Evolutionary conservation across 2,797 vertebrate genomes (phyloP).

Genomic region (Anisognathus igniventris): DNA sequence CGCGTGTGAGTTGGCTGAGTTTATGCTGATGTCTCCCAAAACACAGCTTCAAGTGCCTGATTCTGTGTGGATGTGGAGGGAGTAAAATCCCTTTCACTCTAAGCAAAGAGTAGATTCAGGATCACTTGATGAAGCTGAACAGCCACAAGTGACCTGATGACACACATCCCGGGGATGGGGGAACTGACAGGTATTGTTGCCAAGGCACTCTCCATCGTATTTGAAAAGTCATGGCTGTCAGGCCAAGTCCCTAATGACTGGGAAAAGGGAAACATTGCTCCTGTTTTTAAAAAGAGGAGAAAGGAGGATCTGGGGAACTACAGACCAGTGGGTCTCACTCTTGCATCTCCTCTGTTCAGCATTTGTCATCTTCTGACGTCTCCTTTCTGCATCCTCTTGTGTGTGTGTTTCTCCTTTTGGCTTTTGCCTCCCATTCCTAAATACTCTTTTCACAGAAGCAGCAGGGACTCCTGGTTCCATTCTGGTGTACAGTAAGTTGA

Average conservation of each 20-base stretch:
- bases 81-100: background rate
- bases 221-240: background rate
- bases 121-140: background rate
- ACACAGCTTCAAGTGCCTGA: background rate
- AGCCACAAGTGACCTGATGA: background rate
- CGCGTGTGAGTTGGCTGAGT: background rate
- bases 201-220: background rate
- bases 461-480: background rate
- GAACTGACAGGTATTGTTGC: background rate
- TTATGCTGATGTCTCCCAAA: background rate
- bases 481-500: rapidly evolving
- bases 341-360: background rate
- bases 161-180: rapidly evolving
- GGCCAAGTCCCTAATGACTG: background rate
- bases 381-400: background rate
- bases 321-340: background rate
- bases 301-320: background rate
- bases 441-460: background rate
- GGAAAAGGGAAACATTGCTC: background rate
- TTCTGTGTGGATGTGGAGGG: background rate
- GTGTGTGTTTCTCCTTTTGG: background rate
- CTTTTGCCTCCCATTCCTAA: background rate
- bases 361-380: background rate
- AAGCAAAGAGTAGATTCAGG: background rate
- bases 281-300: background rate